Evolutionary conservation across 2,797 vertebrate species (phyloP).

Genomic region (Erithacus rubecula): DNA sequence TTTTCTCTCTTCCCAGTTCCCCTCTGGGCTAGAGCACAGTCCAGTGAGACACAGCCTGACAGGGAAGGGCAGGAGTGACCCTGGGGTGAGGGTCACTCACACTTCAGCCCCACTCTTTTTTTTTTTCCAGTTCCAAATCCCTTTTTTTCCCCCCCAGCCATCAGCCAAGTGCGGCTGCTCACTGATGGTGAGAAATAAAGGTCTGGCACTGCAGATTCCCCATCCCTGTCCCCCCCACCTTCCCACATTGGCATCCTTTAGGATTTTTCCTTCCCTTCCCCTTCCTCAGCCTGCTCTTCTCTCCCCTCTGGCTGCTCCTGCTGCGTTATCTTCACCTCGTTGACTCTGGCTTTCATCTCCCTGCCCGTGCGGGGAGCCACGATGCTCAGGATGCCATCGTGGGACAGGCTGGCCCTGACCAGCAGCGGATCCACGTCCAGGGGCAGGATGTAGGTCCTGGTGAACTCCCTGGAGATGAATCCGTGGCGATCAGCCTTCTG

Average conservation of each 20-base stretch:
- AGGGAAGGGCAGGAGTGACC: neutral
- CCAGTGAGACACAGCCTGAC: neutral
- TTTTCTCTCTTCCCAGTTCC: neutral
- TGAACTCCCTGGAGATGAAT: constrained; percentile 84
- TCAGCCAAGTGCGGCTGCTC: neutral
- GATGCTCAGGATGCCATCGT: constrained; percentile 82
- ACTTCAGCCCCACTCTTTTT: neutral
- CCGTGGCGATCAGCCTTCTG: constrained; percentile 84
- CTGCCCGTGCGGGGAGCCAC: constrained; percentile 79
- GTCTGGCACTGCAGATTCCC: neutral
- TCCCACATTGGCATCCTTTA: neutral
- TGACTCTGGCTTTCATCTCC: constrained; percentile 73
- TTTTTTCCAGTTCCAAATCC: neutral
- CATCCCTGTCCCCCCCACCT: neutral
- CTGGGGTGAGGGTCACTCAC: neutral
- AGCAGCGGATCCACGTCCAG: constrained; percentile 82
- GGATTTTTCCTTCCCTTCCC: constrained; percentile 20
- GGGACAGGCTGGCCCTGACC: constrained; percentile 80
- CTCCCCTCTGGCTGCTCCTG: neutral
- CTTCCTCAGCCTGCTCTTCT: constrained; percentile 10
- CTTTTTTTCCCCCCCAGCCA: neutral
- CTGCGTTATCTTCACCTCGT: constrained; percentile 71
- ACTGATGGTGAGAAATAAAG: neutral
- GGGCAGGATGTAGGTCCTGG: constrained; percentile 85
- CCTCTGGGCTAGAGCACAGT: neutral